Conservation (phyloP, 2,888 invertebrate genomes). For the Acrocyrtus sp. region DNA sequence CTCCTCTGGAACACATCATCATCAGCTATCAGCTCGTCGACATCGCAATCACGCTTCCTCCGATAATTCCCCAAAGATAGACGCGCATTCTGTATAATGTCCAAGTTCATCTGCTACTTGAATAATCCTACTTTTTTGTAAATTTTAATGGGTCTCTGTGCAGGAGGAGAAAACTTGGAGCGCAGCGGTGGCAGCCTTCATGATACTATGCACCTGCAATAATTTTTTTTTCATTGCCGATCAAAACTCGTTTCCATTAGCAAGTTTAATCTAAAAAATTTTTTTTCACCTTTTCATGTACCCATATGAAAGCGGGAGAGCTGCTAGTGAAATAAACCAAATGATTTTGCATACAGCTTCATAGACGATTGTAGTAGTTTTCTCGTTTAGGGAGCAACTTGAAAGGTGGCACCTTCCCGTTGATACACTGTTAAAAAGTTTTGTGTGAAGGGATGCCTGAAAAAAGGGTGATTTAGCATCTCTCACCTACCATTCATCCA, state of each 20-base stretch:
- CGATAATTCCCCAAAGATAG: slow-evolving; percentile 32
- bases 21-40: slow-evolving; percentile 8
- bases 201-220: too few species aligned
- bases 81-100: not conserved
- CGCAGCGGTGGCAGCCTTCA: too few species aligned
- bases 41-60: too few species aligned
- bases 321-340: not conserved
- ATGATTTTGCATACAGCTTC: not conserved
- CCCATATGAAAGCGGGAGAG: not conserved
- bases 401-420: not conserved
- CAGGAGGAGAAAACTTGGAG: too few species aligned
- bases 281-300: not conserved
- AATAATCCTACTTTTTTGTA: too few species aligned
- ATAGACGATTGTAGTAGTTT: not conserved
- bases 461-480: slow-evolving; percentile 2
- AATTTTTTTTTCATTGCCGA: too few species aligned
- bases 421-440: too few species aligned
- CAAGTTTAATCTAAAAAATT: not conserved
- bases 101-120: slow-evolving; percentile 9
- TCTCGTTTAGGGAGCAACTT: not conserved
- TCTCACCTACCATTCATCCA: slow-evolving; percentile 5
- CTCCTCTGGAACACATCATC: slow-evolving; percentile 10
- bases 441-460: not conserved
- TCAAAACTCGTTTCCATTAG: too few species aligned
- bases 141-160: too few species aligned